phyloP scores from a whole-genome alignment of 1,140 invertebrate genomes.

The Hermetia illucens region DNA sequence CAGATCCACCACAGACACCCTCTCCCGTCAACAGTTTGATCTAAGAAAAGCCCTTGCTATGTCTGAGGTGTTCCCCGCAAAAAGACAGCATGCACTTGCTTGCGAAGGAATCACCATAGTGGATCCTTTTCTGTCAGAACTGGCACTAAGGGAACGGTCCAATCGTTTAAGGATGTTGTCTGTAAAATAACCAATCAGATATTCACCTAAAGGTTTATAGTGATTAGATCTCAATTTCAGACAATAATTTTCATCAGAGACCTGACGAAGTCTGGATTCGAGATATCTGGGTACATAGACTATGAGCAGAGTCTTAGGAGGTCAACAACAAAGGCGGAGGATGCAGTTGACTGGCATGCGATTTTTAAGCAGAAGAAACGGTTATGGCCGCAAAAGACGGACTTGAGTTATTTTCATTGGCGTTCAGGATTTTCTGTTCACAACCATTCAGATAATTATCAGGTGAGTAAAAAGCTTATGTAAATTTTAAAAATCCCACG shows the following conservation, averaged over 20 bases:
- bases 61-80: constrained; percentile 15
- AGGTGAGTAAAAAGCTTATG: no score
- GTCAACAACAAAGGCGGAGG: constrained; percentile 2
- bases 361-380: constrained; percentile 11
- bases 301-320: constrained; percentile 17
- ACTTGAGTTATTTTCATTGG: constrained; percentile 19
- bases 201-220: background rate
- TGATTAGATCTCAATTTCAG: constrained; percentile 8
- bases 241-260: constrained; percentile 22
- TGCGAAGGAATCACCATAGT: background rate
- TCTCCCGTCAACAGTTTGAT: constrained; percentile 11
- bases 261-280: constrained; percentile 12
- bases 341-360: constrained; percentile 15
- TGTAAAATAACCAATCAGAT: no score
- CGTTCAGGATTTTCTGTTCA: constrained; percentile 10
- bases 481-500: no score
- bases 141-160: constrained; percentile 14
- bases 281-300: constrained; percentile 23
- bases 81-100: background rate
- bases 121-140: constrained; percentile 10
- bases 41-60: constrained; percentile 12
- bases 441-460: constrained; percentile 18
- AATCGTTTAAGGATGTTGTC: constrained; percentile 18
- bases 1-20: constrained; percentile 15
- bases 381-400: constrained; percentile 13